Conservation (phyloP, 2,113 vertebrate genomes). For the Psophia crepitans region DNA sequence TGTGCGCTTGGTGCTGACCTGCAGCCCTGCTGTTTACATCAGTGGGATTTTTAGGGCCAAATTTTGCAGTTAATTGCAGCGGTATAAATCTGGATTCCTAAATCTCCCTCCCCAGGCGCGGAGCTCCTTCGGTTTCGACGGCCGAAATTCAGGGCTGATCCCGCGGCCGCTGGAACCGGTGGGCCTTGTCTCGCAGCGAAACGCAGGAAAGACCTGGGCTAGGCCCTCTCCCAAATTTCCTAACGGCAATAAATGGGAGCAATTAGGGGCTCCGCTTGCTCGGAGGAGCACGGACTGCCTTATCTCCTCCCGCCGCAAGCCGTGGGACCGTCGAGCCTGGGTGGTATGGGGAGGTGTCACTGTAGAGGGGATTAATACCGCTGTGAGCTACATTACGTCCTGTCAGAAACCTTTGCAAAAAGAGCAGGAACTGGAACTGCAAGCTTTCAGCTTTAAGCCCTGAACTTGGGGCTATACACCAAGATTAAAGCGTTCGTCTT, state of each 20-base stretch:
- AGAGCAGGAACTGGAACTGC: constrained; percentile 10
- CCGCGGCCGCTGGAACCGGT: fast-evolving
- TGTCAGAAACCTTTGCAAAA: constrained; percentile 20
- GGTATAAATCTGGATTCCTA: background rate
- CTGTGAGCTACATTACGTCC: background rate
- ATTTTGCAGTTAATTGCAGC: constrained; percentile 33
- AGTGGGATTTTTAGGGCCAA: constrained; percentile 22
- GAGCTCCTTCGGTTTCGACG: background rate
- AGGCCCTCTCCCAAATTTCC: constrained; percentile 1
- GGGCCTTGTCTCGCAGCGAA: background rate
- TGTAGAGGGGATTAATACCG: constrained; percentile 19
- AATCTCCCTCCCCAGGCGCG: background rate
- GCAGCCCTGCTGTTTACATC: constrained; percentile 43
- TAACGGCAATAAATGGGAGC: background rate
- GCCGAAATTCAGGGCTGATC: background rate
- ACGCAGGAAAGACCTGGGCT: background rate
- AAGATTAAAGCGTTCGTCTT: background rate
- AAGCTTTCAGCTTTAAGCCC: constrained; percentile 38
- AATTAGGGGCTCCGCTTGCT: background rate
- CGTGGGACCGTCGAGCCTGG: background rate
- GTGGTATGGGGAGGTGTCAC: constrained; percentile 41
- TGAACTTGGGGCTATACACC: background rate
- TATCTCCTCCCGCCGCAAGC: background rate
- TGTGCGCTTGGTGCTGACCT: constrained; percentile 49
- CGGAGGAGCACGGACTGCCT: background rate